Conservation (phyloP, 37 sponge, comb jelly and placozoan genomes). For the Aplysina aerophoba region DNA sequence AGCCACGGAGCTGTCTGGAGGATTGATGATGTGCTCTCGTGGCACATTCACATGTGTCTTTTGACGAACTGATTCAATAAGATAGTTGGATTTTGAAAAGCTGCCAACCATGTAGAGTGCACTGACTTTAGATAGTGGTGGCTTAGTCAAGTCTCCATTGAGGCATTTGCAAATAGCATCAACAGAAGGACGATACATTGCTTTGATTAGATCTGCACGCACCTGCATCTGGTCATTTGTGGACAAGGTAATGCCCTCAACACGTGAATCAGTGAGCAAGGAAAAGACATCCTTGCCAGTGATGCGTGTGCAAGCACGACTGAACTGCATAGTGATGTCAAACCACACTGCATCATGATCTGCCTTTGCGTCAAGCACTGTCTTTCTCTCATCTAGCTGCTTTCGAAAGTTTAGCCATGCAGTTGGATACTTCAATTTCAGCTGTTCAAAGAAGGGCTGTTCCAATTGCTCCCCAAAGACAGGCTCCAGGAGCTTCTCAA, state of each 20-base stretch:
- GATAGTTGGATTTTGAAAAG: background rate
- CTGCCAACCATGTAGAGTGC: conserved; percentile 29
- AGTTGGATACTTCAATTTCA: background rate
- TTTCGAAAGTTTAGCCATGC: conserved; percentile 5
- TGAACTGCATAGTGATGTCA: background rate
- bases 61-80: background rate
- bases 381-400: conserved; percentile 1
- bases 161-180: background rate
- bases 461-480: background rate
- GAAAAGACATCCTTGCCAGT: background rate
- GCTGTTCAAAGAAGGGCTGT: background rate
- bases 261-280: background rate
- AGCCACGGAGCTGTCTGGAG: conserved; percentile 1
- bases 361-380: background rate
- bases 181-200: background rate
- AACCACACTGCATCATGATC: background rate
- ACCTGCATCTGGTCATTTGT: no score
- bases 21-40: background rate
- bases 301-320: background rate
- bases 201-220: background rate
- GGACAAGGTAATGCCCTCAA: background rate
- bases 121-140: background rate
- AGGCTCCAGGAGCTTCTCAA: background rate
- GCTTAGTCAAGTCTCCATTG: background rate
- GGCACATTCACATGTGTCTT: background rate